phyloP scores from a whole-genome alignment of 2,888 invertebrate species.

The Dexiosoma caninum region DNA sequence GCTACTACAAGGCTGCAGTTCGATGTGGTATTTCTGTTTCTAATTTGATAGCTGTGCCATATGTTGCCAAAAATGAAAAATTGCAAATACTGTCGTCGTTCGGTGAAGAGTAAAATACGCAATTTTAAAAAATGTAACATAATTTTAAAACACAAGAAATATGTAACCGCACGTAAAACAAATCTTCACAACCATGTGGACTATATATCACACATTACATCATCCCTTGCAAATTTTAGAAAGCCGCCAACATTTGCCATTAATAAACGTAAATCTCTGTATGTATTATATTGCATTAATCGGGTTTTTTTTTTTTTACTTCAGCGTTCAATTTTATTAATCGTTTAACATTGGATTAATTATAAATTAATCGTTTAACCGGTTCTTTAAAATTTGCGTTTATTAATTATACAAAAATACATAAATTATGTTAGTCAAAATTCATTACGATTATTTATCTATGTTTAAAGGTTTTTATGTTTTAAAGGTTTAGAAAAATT shows the following conservation, averaged over 20 bases:
- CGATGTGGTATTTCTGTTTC: conserved; percentile 66
- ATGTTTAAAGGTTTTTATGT: too few relatives aligned
- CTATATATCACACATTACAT: conserved; percentile 38
- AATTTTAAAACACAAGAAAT: conserved; percentile 58
- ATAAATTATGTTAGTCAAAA: too few relatives aligned
- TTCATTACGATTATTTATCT: too few relatives aligned
- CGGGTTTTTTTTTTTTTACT: too few relatives aligned
- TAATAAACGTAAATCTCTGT: too few relatives aligned
- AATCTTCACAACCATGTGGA: conserved; percentile 59
- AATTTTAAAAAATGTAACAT: conserved; percentile 59
- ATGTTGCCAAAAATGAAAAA: conserved; percentile 69
- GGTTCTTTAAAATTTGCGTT: too few relatives aligned
- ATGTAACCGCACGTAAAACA: conserved; percentile 66
- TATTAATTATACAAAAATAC: too few relatives aligned
- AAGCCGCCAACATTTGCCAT: conserved; percentile 44
- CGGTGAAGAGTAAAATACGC: conserved; percentile 54
- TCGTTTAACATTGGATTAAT: too few relatives aligned
- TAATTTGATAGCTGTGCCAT: conserved; percentile 70
- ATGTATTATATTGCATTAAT: too few relatives aligned
- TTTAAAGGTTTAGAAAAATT: too few relatives aligned
- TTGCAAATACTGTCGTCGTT: conserved; percentile 64
- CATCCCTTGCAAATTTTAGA: conserved; percentile 44
- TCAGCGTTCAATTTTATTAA: too few relatives aligned
- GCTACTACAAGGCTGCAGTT: conserved; percentile 18
- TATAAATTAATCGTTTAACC: too few relatives aligned